Percentiles rank a stretch among this genome's conserved stretches.
These are phyloP conservation scores for Pipistrellus pygmaeus DNA, from an alignment of 2,797 vertebrate genomes.

Conservation along the genomic window DNA sequence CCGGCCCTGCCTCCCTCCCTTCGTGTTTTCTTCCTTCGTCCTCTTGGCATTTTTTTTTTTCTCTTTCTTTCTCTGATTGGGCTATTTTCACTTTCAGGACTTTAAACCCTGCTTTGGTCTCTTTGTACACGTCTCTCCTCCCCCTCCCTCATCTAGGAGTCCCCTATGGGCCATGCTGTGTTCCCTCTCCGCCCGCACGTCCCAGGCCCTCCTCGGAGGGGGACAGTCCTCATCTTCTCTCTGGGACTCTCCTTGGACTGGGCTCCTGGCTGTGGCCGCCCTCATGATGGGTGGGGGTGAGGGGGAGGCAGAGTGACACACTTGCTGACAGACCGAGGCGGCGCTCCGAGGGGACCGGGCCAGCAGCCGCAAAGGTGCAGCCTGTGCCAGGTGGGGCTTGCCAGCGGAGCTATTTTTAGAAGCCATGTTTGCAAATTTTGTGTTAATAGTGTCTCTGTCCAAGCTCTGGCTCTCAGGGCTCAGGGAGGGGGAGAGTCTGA, in stretches of 20 bases:
- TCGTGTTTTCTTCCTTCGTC: neutral
- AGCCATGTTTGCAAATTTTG: slow-evolving; percentile 81
- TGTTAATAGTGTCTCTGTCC: slow-evolving; percentile 85
- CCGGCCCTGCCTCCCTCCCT: neutral
- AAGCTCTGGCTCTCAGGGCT: slow-evolving; percentile 72
- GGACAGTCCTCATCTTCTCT: slow-evolving; percentile 17
- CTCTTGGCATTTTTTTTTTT: neutral
- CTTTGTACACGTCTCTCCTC: neutral
- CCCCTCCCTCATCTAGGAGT: neutral
- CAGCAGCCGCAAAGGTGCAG: slow-evolving; percentile 79
- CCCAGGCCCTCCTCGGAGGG: neutral
- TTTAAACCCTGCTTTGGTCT: neutral
- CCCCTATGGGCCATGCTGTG: neutral
- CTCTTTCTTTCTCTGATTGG: neutral
- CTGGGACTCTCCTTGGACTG: neutral
- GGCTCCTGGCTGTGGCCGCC: slow-evolving; percentile 1
- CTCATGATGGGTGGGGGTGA: neutral
- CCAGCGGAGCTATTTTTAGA: slow-evolving; percentile 83
- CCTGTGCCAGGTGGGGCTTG: slow-evolving; percentile 79
- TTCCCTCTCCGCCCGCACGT: neutral
- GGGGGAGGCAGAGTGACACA: slow-evolving; percentile 71
- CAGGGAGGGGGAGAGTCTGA: slow-evolving; percentile 49
- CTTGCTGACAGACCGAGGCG: slow-evolving; percentile 80
- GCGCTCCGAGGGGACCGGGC: slow-evolving; percentile 48
- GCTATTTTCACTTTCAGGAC: neutral